Evolutionary conservation across 1,140 invertebrate species (phyloP), one percentile per base, ranked within the genome.

Genomic region (Xylocopa sonorina): DNA sequence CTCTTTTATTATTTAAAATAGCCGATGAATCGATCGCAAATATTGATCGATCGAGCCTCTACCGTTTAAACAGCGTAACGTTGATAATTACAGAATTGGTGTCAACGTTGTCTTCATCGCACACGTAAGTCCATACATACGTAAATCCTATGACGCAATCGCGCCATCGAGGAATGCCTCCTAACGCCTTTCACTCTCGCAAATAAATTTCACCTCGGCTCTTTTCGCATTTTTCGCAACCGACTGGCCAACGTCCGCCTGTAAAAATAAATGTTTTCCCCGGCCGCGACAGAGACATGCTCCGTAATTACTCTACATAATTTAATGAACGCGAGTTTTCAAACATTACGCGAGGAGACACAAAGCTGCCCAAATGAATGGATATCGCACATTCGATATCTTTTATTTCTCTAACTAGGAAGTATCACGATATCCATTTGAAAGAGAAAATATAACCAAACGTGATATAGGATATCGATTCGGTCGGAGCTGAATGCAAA

Each of bases 201-300:
- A 38, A 83, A 76, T 93, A 92, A 77, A 94, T 96, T 86, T 85
- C 77, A 86, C 80, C 51, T 69, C 62, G 78, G n/a, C 29, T 78
- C 51, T 73, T 73, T 73, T 7, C 2, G 27, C 0, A 18, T 14
- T 67, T 34, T 64, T 24, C 29, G 10, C n/a, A n/a, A 12, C 3
- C 24, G 16, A 10, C 46, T 2, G 27, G 48, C 18, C 27, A 38
- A 38, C 16, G 48, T 38, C 50, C 48, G 2, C 50, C 16, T 24
- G 27, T n/a, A 41, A 27, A 63, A 63, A 46, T 43, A 12, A n/a
- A n/a, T n/a, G n/a, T n/a, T 58, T 58, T 29, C 38, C 3, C 6
- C 34, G 7, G 7, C 9, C n/a, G 6, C 38, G 18, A n/a, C n/a
- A 9, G n/a, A 18, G 3, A 4, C 38, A 12, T 24, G 3, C 10